Conservation (phyloP, 2,797 vertebrate species). For the Steatocranus sp. region DNA sequence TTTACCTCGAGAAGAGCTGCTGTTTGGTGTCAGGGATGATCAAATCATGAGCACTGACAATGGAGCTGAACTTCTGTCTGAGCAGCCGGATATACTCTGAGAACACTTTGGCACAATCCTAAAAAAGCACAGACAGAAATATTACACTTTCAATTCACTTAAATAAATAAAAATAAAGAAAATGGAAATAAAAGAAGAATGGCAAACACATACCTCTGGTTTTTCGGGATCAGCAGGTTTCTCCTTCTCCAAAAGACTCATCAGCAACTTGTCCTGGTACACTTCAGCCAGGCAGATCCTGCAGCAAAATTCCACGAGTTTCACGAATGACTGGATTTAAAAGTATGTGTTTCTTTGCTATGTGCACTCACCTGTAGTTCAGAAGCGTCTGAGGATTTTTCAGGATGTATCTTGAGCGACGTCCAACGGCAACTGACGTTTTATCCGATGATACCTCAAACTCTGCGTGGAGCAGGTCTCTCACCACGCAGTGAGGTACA, state of each 20-base stretch:
- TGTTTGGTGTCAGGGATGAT: slow-evolving; percentile 84
- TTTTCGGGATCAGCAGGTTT: slow-evolving; percentile 80
- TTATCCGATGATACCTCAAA: slow-evolving; percentile 92
- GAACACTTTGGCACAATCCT: slow-evolving; percentile 87
- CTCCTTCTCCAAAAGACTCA: slow-evolving; percentile 78
- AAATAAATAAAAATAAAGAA: fast-evolving
- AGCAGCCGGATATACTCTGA: slow-evolving; percentile 84
- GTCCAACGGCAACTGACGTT: slow-evolving; percentile 87
- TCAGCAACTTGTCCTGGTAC: slow-evolving; percentile 87
- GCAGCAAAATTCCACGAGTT: background rate
- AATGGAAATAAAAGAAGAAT: background rate
- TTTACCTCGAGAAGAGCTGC: slow-evolving; percentile 85
- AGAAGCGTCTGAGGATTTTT: slow-evolving; percentile 91
- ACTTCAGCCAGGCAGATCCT: slow-evolving; percentile 96
- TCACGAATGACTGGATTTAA: fast-evolving
- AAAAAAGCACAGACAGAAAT: background rate
- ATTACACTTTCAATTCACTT: background rate
- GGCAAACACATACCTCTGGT: slow-evolving; percentile 71
- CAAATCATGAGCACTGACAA: slow-evolving; percentile 61
- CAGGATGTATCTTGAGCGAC: slow-evolving; percentile 89
- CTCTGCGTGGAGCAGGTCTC: slow-evolving; percentile 87
- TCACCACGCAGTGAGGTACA: slow-evolving; percentile 87
- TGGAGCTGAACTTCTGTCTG: slow-evolving; percentile 87
- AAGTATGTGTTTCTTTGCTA: background rate
- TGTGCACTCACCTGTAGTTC: slow-evolving; percentile 83